These are phyloP conservation scores for Peromyscus eremicus DNA, from an alignment of 2,797 vertebrate genomes.

Conservation along the genomic window DNA sequence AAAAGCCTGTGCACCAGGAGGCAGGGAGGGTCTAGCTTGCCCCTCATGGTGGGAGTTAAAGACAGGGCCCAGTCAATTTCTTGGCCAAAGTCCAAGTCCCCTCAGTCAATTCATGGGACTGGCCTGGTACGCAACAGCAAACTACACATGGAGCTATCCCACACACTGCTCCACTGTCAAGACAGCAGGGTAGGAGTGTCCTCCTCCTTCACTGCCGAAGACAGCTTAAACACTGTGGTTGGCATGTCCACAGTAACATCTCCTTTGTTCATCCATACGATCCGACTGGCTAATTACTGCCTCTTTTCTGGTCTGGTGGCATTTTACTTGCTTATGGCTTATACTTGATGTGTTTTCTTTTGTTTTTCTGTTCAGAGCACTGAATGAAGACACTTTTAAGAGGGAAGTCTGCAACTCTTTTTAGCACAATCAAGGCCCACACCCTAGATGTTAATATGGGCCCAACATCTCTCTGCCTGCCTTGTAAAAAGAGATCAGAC, in stretches of 20 bases:
- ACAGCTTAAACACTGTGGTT: slow-evolving; percentile 57
- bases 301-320: slow-evolving; percentile 8
- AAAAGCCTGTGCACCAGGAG: slow-evolving; percentile 11
- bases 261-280: slow-evolving; percentile 53
- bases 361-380: slow-evolving; percentile 16
- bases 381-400: slow-evolving; percentile 65
- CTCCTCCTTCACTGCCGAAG: neutral
- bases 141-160: neutral
- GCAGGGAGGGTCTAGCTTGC: slow-evolving; percentile 34
- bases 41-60: slow-evolving; percentile 56
- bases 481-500: neutral
- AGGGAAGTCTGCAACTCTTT: slow-evolving; percentile 1
- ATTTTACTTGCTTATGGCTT: slow-evolving; percentile 58
- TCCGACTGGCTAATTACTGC: slow-evolving; percentile 65
- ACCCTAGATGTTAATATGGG: neutral
- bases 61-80: neutral
- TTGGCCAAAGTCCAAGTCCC: slow-evolving; percentile 14
- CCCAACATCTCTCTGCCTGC: slow-evolving; percentile 13
- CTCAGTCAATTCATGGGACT: neutral
- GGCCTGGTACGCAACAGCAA: neutral
- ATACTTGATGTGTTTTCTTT: slow-evolving; percentile 17
- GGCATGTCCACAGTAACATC: neutral
- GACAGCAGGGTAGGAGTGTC: neutral
- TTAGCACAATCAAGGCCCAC: slow-evolving; percentile 11
- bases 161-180: neutral